Evolutionary conservation across 2,113 vertebrate genomes (phyloP).

Genomic region (Odocoileus hemionus): DNA sequence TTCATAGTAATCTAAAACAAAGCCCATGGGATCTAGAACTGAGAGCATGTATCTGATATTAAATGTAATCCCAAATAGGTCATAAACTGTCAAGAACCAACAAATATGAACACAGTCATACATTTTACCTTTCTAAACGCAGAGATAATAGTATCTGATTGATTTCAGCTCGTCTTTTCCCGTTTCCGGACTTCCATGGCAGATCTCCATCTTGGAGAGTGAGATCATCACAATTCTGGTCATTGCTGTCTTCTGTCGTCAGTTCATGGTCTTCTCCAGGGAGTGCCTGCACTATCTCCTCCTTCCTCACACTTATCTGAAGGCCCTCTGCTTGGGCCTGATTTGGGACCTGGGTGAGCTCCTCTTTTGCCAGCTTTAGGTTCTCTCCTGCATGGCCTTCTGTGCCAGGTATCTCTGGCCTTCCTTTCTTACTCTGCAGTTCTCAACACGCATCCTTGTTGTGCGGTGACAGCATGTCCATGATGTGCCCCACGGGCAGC

Average conservation of each 20-base stretch:
- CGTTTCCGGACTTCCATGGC: neutral
- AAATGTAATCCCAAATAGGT: neutral
- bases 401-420: neutral
- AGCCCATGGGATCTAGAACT: neutral
- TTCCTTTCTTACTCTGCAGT: neutral
- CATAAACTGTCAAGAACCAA: neutral
- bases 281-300: neutral
- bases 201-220: neutral
- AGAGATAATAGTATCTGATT: neutral
- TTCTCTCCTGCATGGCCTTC: neutral
- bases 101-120: neutral
- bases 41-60: neutral
- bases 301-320: neutral
- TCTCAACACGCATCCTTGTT: neutral
- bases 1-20: neutral
- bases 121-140: neutral
- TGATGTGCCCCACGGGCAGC: rapidly evolving
- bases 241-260: neutral
- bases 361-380: neutral
- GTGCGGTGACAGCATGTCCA: rapidly evolving
- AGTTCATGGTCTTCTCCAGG: neutral
- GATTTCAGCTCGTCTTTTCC: neutral
- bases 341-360: neutral
- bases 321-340: neutral
- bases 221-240: neutral